phyloP scores from a whole-genome alignment of 2,797 vertebrate genomes.

The Lithobates pipiens region DNA sequence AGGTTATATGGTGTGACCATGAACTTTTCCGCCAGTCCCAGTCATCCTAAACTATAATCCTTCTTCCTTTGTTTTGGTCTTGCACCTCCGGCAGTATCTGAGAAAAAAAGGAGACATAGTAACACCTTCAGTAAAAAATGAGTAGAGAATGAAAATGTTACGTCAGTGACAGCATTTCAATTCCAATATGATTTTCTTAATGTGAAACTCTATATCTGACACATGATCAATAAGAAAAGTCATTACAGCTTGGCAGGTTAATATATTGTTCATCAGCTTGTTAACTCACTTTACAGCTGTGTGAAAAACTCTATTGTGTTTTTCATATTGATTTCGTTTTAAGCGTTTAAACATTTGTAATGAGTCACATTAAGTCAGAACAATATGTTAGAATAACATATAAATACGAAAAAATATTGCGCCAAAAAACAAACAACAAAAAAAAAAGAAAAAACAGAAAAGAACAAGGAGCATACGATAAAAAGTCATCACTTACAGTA shows the following conservation, averaged over 20 bases:
- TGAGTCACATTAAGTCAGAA: not conserved
- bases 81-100: conserved; percentile 62
- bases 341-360: not conserved
- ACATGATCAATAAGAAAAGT: conserved; percentile 14
- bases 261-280: conserved; percentile 32
- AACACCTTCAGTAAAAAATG: not conserved
- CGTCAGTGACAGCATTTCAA: not conserved
- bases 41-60: conserved; percentile 66
- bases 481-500: conserved; percentile 53
- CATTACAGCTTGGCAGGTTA: not conserved
- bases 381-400: not conserved
- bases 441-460: conserved; percentile 36
- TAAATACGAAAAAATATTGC: not conserved
- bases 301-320: not conserved
- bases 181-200: not conserved
- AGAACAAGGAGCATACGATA: conserved; percentile 72
- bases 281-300: not conserved
- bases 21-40: conserved; percentile 67
- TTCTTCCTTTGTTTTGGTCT: conserved; percentile 64
- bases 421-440: too few relatives aligned
- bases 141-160: not conserved
- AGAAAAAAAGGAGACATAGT: not conserved
- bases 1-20: conserved; percentile 59
- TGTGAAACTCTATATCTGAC: conserved; percentile 4
- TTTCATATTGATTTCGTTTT: not conserved